Conservation (phyloP, 2,888 invertebrate genomes). For the Tineola bisselliella region DNA sequence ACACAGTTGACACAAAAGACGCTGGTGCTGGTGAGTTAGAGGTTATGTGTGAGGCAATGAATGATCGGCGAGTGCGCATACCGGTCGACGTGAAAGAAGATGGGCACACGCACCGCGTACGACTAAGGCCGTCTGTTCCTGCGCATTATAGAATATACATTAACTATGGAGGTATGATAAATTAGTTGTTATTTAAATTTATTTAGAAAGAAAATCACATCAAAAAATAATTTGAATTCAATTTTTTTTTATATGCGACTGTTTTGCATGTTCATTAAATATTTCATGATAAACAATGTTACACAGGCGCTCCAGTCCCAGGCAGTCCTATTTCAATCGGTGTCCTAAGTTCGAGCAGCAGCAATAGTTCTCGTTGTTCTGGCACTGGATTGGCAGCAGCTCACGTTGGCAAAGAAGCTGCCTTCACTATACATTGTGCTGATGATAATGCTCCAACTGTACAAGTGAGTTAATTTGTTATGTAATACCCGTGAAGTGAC, state of each 20-base stretch:
- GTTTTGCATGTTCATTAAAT: too few relatives aligned
- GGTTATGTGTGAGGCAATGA: slow-evolving; percentile 87
- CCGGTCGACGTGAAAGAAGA: slow-evolving; percentile 84
- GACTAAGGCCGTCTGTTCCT: slow-evolving; percentile 85
- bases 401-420: slow-evolving; percentile 76
- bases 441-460: slow-evolving; percentile 71
- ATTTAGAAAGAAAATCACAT: too few relatives aligned
- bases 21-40: slow-evolving; percentile 88
- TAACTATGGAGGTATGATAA: slow-evolving; percentile 71
- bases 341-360: slow-evolving; percentile 45
- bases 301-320: slow-evolving; percentile 57
- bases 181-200: neutral
- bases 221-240: too few relatives aligned
- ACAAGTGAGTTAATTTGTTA: slow-evolving; percentile 51
- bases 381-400: slow-evolving; percentile 76
- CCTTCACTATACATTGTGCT: slow-evolving; percentile 71
- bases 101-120: slow-evolving; percentile 81
- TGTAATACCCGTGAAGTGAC: too few relatives aligned
- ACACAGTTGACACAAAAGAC: slow-evolving; percentile 78
- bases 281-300: too few relatives aligned
- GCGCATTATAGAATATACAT: slow-evolving; percentile 79
- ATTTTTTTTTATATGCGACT: slow-evolving; percentile 20
- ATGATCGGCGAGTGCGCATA: slow-evolving; percentile 75
- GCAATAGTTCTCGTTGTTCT: slow-evolving; percentile 66
- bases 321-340: slow-evolving; percentile 71